phyloP scores from a whole-genome alignment of 2,113 vertebrate species.

The Malurus elegans region DNA sequence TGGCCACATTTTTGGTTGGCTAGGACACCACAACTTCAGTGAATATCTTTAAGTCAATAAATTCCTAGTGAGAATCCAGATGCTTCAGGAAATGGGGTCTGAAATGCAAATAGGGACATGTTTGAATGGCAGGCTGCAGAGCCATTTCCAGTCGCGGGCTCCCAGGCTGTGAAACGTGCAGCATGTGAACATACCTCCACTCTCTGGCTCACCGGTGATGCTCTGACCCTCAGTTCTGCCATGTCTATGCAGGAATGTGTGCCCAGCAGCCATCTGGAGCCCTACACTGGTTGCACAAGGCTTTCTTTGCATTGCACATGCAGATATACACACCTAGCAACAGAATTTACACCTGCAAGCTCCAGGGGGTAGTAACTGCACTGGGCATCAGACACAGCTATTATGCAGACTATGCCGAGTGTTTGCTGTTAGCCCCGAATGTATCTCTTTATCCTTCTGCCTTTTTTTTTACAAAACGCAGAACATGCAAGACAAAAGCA shows the following conservation, averaged over 20 bases:
- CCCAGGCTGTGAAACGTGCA: background rate
- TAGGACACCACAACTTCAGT: background rate
- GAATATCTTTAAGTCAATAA: background rate
- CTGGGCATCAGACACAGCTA: background rate
- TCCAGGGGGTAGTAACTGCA: background rate
- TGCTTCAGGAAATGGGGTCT: background rate
- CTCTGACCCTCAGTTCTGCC: background rate
- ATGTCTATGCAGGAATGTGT: background rate
- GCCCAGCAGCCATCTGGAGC: background rate
- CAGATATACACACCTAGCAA: background rate
- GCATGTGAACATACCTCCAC: background rate
- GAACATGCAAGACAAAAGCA: background rate
- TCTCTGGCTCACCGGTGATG: background rate
- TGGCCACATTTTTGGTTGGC: background rate
- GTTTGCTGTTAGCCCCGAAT: background rate
- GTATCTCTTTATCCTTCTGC: background rate
- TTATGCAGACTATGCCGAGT: background rate
- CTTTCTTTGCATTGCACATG: background rate
- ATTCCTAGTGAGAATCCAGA: background rate
- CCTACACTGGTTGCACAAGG: fast-evolving
- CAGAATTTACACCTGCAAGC: background rate
- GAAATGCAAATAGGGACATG: background rate
- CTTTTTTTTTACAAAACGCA: background rate
- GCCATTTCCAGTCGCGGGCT: fast-evolving
- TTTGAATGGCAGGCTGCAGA: background rate